These are phyloP conservation scores for Agapornis canus DNA, from an alignment of 2,797 vertebrate species.

Conservation along the genomic window DNA sequence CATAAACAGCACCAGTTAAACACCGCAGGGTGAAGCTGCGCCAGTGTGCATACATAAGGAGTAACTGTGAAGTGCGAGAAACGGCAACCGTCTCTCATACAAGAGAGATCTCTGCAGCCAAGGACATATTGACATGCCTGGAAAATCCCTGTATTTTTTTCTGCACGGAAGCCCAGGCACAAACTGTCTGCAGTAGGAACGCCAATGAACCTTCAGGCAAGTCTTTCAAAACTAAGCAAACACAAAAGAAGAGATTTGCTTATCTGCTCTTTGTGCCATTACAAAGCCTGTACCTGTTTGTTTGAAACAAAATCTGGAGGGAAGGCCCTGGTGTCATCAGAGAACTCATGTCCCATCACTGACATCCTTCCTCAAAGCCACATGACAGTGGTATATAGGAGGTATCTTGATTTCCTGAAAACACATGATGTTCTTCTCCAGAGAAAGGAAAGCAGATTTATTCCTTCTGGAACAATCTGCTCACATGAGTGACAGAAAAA, in stretches of 20 bases:
- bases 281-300: background rate
- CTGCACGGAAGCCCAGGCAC: constrained; percentile 30
- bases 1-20: constrained; percentile 18
- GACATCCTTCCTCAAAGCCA: background rate
- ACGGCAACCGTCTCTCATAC: background rate
- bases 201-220: constrained; percentile 63
- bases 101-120: constrained; percentile 41
- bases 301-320: background rate
- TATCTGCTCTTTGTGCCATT: background rate
- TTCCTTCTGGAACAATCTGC: constrained; percentile 24
- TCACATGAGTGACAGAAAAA: constrained; percentile 12
- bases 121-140: constrained; percentile 55
- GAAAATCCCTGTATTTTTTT: constrained; percentile 37
- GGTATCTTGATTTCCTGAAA: constrained; percentile 29
- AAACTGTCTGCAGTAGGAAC: constrained; percentile 31
- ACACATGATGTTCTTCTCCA: constrained; percentile 9
- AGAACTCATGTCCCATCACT: background rate
- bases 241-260: background rate
- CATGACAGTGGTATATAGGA: background rate
- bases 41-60: background rate
- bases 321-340: background rate
- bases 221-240: constrained; percentile 48
- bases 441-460: constrained; percentile 25
- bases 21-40: background rate
- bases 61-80: constrained; percentile 28